phyloP scores from a whole-genome alignment of 2,888 invertebrate species.

The Meteorus colon region DNA sequence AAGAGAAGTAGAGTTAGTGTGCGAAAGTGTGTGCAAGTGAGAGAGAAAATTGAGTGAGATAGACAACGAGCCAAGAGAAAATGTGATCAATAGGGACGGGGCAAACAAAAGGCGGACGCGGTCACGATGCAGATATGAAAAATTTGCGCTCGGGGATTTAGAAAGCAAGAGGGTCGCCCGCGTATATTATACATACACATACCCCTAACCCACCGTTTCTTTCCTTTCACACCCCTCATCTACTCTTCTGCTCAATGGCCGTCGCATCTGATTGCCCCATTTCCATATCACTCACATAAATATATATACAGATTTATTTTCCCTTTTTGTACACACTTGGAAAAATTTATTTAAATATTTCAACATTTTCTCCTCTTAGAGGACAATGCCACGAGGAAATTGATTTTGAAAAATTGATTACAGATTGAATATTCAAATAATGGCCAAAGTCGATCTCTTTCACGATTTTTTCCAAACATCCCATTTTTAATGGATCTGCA shows the following conservation, averaged over 20 bases:
- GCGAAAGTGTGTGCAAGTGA: not conserved
- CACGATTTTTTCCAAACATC: too few relatives aligned
- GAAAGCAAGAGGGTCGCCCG: constrained; percentile 3
- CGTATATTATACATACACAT: constrained; percentile 4
- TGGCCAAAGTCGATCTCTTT: too few relatives aligned
- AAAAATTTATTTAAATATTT: too few relatives aligned
- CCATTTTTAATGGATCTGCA: too few relatives aligned
- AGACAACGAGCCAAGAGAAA: constrained; percentile 61
- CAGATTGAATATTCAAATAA: too few relatives aligned
- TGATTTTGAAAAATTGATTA: too few relatives aligned
- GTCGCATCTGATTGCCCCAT: constrained; percentile 14
- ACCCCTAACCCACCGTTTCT: not conserved
- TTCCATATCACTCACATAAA: constrained; percentile 7
- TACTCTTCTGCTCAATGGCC: constrained; percentile 43
- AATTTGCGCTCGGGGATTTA: constrained; percentile 34
- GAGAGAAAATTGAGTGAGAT: constrained; percentile 6
- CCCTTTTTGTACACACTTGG: not conserved
- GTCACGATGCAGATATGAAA: constrained; percentile 64
- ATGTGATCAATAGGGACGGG: constrained; percentile 71
- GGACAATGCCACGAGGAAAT: too few relatives aligned
- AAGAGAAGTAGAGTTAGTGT: not conserved
- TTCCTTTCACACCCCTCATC: constrained; percentile 23
- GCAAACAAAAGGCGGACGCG: constrained; percentile 68
- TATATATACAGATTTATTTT: not conserved
- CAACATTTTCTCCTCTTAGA: too few relatives aligned